Evolutionary conservation across 2,888 invertebrate genomes (phyloP), one percentile per base, ranked within the genome.

Genomic region (Stenurella melanura): DNA sequence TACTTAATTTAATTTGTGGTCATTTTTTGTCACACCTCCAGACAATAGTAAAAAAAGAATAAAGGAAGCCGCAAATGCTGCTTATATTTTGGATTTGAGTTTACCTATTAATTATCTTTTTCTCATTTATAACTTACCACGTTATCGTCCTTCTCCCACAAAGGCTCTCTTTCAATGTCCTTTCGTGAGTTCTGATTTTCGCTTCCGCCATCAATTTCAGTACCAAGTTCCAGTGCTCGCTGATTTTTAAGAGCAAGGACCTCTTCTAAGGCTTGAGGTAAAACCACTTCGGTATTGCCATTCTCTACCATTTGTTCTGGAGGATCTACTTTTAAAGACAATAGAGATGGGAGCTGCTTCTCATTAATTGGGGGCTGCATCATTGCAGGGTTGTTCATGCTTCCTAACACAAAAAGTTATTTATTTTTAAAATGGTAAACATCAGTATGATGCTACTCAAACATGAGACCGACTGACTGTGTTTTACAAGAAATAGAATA

Each of bases 191-290:
- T 66, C 54, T 67, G 56, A 60, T 70, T 76, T 64, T 80, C 79
- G 61, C 61, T 75, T n/a, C 66, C 76, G 9, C 72, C 73, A 19
- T 82, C 82, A 66, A 78, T 83, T 70, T 86, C 86, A 17, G 84
- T 84, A 9, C 95, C 95, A 61, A 97, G 91, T 86, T 97, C 95
- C 81, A 95, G 94, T 4, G 95, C 97, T 79, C 97, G 91, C 84
- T 96, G 96, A 85, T 94, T 80, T 75, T 82, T 82, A 74, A 96
- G 93, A 11, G 97, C 97, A 0, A 97, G 90, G 11, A 96, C 96
- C 88, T 97, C 96, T 89, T 97, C 97, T 63, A 98, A 89, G 11
- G 96, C 97, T 85, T 96, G 96, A 0, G 97, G 97, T 56, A 98
- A 90, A 73, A 94, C 92, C 9, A 89, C 88, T 71, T 93, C 93